Percentiles rank a stretch among this genome's conserved stretches.
Evolutionary conservation across 1,140 invertebrate species (phyloP).

Genomic region (Diprion similis): DNA sequence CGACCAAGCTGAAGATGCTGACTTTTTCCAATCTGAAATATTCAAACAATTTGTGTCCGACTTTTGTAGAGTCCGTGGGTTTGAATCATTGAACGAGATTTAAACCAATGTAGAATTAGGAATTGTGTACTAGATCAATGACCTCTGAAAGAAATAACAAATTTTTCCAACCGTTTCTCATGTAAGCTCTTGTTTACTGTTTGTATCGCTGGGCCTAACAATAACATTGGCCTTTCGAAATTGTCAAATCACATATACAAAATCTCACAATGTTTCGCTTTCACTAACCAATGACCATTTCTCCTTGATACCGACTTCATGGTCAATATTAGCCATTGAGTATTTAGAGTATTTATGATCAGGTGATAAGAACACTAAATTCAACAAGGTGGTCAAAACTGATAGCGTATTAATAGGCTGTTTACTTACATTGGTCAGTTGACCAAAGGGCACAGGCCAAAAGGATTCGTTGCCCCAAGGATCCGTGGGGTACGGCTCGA

Average conservation of each 20-base stretch:
- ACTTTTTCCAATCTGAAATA: constrained; percentile 73
- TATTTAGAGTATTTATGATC: background rate
- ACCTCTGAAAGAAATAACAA: too few species aligned
- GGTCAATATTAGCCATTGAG: background rate
- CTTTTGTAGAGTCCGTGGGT: constrained; percentile 17
- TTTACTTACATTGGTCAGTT: constrained; percentile 77
- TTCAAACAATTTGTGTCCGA: constrained; percentile 16
- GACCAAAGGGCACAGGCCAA: constrained; percentile 81
- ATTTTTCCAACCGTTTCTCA: too few species aligned
- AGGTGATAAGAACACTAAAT: constrained; percentile 3
- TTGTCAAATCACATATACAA: too few species aligned
- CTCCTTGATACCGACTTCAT: constrained; percentile 1
- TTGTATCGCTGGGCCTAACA: too few species aligned
- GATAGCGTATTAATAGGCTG: too few species aligned
- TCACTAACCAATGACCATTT: too few species aligned
- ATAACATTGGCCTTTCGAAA: too few species aligned
- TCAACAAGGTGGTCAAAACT: too few species aligned
- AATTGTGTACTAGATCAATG: too few species aligned
- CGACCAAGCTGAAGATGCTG: constrained; percentile 82
- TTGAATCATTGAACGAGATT: background rate
- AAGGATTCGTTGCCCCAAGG: constrained; percentile 70
- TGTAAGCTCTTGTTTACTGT: too few species aligned
- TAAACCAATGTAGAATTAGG: too few species aligned
- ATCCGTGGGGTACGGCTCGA: constrained; percentile 79
- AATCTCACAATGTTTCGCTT: too few species aligned